phyloP scores from a whole-genome alignment of 2,797 vertebrate genomes.

The Australoheros facetus region DNA sequence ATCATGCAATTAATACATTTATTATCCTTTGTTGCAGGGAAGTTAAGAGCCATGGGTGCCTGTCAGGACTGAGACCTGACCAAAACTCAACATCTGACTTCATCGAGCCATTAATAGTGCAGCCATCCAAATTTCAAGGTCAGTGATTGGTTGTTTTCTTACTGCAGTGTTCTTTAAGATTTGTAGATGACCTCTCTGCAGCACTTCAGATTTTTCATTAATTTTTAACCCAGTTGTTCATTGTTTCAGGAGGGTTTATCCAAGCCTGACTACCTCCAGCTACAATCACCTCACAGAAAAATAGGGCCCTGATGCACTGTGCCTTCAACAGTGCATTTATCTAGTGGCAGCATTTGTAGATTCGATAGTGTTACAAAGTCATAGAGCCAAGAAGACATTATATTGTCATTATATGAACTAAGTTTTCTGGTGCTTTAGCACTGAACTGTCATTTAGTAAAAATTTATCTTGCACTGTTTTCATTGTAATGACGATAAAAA shows the following conservation, averaged over 20 bases:
- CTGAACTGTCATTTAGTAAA: too few relatives aligned
- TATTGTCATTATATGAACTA: not conserved
- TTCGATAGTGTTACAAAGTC: too few relatives aligned
- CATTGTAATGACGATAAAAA: too few relatives aligned
- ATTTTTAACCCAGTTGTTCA: constrained; percentile 22
- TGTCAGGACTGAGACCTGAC: not conserved
- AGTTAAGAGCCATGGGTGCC: not conserved
- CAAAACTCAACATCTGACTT: not conserved
- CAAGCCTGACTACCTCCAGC: constrained; percentile 22
- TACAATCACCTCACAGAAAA: not conserved
- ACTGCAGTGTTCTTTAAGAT: not conserved
- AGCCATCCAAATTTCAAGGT: not conserved
- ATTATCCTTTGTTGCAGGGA: not conserved
- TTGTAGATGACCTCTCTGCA: constrained; percentile 17
- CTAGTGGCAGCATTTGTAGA: too few relatives aligned
- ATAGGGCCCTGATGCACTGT: not conserved
- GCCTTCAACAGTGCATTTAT: not conserved
- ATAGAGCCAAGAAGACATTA: too few relatives aligned
- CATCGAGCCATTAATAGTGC: not conserved
- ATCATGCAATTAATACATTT: not conserved
- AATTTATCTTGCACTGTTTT: too few relatives aligned
- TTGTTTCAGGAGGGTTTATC: constrained; percentile 21
- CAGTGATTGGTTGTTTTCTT: constrained; percentile 1
- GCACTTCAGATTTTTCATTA: constrained; percentile 26
- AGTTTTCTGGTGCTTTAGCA: not conserved